Conservation (phyloP, 2,113 vertebrate genomes). For the Etia nguti region DNA sequence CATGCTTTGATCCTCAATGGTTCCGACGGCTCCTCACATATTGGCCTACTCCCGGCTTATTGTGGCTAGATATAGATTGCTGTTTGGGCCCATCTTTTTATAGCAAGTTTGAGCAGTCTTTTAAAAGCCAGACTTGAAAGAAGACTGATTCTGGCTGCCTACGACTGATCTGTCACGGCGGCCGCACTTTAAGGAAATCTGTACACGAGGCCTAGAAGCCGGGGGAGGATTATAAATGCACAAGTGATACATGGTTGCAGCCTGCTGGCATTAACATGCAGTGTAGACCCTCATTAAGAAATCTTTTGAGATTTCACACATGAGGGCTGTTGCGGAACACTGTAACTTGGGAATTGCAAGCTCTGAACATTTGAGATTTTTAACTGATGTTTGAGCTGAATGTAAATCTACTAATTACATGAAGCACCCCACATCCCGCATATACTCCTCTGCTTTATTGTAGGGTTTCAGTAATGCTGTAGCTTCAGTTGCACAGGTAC, state of each 20-base stretch:
- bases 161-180: not conserved
- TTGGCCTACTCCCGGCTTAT: not conserved
- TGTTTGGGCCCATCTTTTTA: slow-evolving; percentile 28
- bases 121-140: not conserved
- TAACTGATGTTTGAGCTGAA: not conserved
- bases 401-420: not conserved
- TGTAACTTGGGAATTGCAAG: not conserved
- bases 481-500: not conserved
- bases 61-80: slow-evolving; percentile 13
- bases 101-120: slow-evolving; percentile 15
- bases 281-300: not conserved
- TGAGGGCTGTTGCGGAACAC: not conserved
- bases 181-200: not conserved
- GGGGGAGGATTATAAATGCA: slow-evolving; percentile 2
- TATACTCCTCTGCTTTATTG: not conserved
- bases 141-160: not conserved
- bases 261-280: not conserved
- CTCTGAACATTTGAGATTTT: not conserved
- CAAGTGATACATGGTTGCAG: not conserved
- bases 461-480: not conserved
- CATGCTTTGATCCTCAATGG: slow-evolving; percentile 4
- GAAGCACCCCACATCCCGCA: not conserved
- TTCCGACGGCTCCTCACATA: not conserved
- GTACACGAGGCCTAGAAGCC: not conserved
- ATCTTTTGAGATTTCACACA: not conserved